Evolutionary conservation across 92 coral and sea anemone genomes (phyloP).

Genomic region (Epizoanthus scotinus): DNA sequence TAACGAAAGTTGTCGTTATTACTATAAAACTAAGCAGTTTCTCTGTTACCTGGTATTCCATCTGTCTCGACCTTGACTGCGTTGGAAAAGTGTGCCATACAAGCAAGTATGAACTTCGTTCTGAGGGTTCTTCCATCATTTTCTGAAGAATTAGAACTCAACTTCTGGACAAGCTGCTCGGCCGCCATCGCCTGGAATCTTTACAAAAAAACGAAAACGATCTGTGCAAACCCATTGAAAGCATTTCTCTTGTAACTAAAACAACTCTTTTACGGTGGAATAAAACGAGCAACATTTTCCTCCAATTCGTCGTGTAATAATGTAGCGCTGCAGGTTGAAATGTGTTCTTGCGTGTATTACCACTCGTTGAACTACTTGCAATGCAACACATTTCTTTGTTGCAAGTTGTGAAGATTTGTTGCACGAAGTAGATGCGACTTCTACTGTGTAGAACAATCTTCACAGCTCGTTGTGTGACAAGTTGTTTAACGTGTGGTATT

Average conservation of each 20-base stretch:
- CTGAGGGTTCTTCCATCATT: background rate
- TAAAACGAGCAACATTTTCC: too few species aligned
- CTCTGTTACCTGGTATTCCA: slow-evolving; percentile 22
- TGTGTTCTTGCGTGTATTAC: too few species aligned
- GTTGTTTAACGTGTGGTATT: too few species aligned
- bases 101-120: slow-evolving; percentile 13
- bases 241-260: background rate
- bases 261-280: background rate
- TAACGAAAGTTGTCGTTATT: background rate
- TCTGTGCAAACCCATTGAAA: background rate
- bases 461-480: too few species aligned
- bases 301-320: too few species aligned
- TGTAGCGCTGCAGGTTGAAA: too few species aligned
- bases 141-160: background rate
- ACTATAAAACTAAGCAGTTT: background rate
- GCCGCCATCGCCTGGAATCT: slow-evolving; percentile 20
- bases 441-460: too few species aligned
- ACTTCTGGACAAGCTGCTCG: slow-evolving; percentile 12
- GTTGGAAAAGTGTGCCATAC: slow-evolving; percentile 35
- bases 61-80: background rate
- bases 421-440: too few species aligned
- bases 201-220: background rate
- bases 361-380: too few species aligned
- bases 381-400: too few species aligned
- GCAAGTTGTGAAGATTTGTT: too few species aligned